Evolutionary conservation across 2,888 invertebrate species (phyloP), one percentile per base, ranked within the genome.

Genomic region (Cybosia mesomella): DNA sequence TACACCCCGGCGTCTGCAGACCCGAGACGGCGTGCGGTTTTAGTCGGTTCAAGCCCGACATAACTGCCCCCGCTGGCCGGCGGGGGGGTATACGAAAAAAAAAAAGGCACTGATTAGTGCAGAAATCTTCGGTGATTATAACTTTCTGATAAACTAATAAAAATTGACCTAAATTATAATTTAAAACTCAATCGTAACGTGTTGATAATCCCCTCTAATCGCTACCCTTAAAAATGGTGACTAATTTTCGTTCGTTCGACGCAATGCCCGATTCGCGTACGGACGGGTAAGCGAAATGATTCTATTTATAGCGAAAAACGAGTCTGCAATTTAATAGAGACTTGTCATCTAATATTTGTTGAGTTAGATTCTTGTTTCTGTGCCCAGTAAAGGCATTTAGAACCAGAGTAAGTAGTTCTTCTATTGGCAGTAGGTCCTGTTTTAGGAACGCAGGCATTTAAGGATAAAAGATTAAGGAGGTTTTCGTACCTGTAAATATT

Each of bases 301-400:
- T 86, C 82, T 87, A 84, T 85, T 83, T 82, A 81, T 82, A 81
- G 70, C 70, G 73, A 76, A 78, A 75, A 77, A 77, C 75, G 39
- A 71, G 57, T 54, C 64, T 64, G 53, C 36, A 58, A 69, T 69
- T 72, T 67, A n/a, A 49, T n/a, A 8, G 9, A 49, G n/a, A 49
- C 49, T 49, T 49, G n/a, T 9, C n/a, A n/a, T 49, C n/a, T 9
- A 49, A 9, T n/a, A 49, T 49, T 49, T 49, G n/a, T n/a, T n/a
- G 9, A n/a, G 49, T 1, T 49, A n/a, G 9, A 49, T 49, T 49
- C 49, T n/a, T 49, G 49, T 49, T 43, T 49, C n/a, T 9, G 8
- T 8, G 9, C n/a, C 2, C 28, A 28, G 28, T 28, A 2, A 28
- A 28, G 2, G 28, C 2, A 28, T 4, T 28, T 28, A 28, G 28